These are phyloP conservation scores for Urocynchramus pylzowi DNA, from an alignment of 2,113 vertebrate genomes.

Conservation along the genomic window DNA sequence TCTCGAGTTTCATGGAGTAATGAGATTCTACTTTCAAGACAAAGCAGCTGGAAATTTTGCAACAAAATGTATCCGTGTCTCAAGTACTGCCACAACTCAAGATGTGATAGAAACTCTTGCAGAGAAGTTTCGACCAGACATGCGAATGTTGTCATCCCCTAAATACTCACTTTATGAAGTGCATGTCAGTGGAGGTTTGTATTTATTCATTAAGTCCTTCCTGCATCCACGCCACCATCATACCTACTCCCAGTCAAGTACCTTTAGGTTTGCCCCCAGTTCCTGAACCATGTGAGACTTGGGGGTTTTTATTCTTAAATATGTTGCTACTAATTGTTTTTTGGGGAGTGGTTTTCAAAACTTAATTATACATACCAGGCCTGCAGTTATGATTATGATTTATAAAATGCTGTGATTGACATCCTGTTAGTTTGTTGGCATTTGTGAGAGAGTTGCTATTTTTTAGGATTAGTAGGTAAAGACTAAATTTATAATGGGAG, in stretches of 20 bases:
- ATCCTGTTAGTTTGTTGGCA: neutral
- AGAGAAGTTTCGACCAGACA: conserved; percentile 97
- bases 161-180: conserved; percentile 97
- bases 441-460: neutral
- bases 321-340: neutral
- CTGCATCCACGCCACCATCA: neutral
- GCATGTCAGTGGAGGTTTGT: conserved; percentile 97
- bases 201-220: neutral
- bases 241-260: neutral
- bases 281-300: neutral
- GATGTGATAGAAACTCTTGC: conserved; percentile 97
- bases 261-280: neutral
- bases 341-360: neutral
- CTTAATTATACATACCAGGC: accelerated
- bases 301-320: accelerated
- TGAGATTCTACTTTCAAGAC: conserved; percentile 99
- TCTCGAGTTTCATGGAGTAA: conserved; percentile 97
- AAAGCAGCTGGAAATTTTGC: conserved; percentile 97
- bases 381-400: neutral
- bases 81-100: conserved; percentile 96
- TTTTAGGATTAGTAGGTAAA: neutral
- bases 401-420: neutral
- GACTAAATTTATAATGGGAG: neutral
- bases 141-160: conserved; percentile 97
- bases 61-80: conserved; percentile 97